Conservation (phyloP, 1,140 invertebrate species). For the Drosophila tsacasi region DNA sequence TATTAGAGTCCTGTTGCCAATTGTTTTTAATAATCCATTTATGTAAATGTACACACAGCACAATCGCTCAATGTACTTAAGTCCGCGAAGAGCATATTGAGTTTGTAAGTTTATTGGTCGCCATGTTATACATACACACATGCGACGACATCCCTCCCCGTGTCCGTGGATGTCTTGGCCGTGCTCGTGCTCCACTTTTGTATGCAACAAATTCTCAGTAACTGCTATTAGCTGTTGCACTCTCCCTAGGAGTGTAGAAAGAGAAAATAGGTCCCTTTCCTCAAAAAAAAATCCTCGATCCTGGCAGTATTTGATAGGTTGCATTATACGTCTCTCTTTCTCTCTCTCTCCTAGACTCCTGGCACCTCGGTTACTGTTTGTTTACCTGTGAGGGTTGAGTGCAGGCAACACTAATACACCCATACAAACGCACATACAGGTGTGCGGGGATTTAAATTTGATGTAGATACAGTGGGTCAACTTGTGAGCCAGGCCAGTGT, state of each 20-base stretch:
- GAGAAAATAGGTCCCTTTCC: neutral
- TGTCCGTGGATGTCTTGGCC: constrained; percentile 12
- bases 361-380: constrained; percentile 33
- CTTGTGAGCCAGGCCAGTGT: neutral
- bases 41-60: constrained; percentile 5
- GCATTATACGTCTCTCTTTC: neutral
- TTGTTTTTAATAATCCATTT: constrained; percentile 14
- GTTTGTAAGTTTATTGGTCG: constrained; percentile 63
- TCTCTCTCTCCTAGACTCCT: neutral
- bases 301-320: neutral
- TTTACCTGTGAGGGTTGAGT: constrained; percentile 52
- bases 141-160: constrained; percentile 21
- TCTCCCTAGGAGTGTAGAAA: neutral
- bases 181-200: constrained; percentile 64
- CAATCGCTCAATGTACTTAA: constrained; percentile 2
- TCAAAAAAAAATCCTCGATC: constrained; percentile 10
- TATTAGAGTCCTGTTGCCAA: neutral
- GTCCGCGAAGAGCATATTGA: constrained; percentile 27
- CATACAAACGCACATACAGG: constrained; percentile 15
- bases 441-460: constrained; percentile 22
- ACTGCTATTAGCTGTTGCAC: constrained; percentile 30
- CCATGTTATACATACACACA: constrained; percentile 75
- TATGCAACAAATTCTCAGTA: constrained; percentile 69
- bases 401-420: neutral
- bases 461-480: constrained; percentile 20